phyloP scores from a whole-genome alignment of 1,140 invertebrate genomes.

The Leptopilina clavipes region DNA sequence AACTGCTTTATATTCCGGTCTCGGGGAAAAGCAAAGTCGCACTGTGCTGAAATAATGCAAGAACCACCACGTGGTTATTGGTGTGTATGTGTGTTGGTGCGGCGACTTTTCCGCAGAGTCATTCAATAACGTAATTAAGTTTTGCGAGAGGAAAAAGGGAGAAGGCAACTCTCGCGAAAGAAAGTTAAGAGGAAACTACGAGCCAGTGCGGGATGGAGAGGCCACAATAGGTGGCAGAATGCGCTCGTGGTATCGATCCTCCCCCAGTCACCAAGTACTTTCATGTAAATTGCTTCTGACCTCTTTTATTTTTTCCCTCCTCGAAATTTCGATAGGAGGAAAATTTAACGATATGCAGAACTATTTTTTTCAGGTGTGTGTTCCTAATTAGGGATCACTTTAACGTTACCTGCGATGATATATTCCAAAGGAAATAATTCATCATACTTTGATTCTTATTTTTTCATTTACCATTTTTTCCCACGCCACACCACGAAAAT shows the following conservation, averaged over 20 bases:
- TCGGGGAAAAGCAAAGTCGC: slow-evolving; percentile 52
- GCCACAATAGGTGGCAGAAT: slow-evolving; percentile 23
- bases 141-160: slow-evolving; percentile 45
- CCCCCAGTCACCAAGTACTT: slow-evolving; percentile 44
- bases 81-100: slow-evolving; percentile 38
- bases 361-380: too few relatives aligned
- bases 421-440: too few relatives aligned
- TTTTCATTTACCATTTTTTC: too few relatives aligned
- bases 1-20: slow-evolving; percentile 61
- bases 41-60: slow-evolving; percentile 56
- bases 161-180: slow-evolving; percentile 31
- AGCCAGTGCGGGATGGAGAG: background rate
- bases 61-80: slow-evolving; percentile 39
- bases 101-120: slow-evolving; percentile 58
- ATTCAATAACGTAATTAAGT: slow-evolving; percentile 69
- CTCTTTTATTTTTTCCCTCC: slow-evolving; percentile 36
- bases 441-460: too few relatives aligned
- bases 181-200: slow-evolving; percentile 33
- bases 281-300: slow-evolving; percentile 56
- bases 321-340: slow-evolving; percentile 38
- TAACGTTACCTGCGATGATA: too few relatives aligned
- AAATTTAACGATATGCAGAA: too few relatives aligned
- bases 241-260: slow-evolving; percentile 32
- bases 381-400: too few relatives aligned
- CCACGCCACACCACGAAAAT: too few relatives aligned